Base-by-base conservation (phyloP, 1,140 invertebrate genomes). In the Sarcophaga peregrina region DNA sequence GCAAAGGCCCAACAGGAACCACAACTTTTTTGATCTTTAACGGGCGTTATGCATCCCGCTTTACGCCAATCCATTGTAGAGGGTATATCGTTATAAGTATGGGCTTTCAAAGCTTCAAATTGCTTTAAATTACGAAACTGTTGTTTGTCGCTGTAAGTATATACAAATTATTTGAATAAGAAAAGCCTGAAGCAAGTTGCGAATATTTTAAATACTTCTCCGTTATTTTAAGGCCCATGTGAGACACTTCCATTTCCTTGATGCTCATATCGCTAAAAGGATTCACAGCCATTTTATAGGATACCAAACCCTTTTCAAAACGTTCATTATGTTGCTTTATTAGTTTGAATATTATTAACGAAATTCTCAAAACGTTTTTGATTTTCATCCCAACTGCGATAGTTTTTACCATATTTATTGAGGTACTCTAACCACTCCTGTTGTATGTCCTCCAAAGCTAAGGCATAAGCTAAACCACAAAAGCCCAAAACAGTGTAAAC, bases 1-100 rank as follows among this genome's bases (percentile, higher is more conserved):
- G 96, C 96, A 92, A 99, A 98, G 83, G 97, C 94, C 97, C 97
- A 99, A 92, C 97, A 98, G 7, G 96, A 97, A 83, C 97, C 97
- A 91, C 98, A 99, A 87, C 95, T 93, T 80, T 95, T 96, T 93
- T 99, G 98, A 92, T 99, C 95, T 91, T 99, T 99, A 52, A 99
- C 93, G 1, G 92, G 92, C 25, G 97, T 99, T n/a, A 99, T 97
- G 84, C 95, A 96, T 58, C 97, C 97, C 83, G 95, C 91, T 74
- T 92, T 87, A 86, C 96, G 93, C 98, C 98, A 99, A 91, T 99
- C 97, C 83, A 98, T 94, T 13, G 90, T 83, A 17, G 92, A 90
- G 11, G 97, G 96, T 48, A 97, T 58, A 83, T 8, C 2, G 92
- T 88, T 50, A 96, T 93, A 91, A 96, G 93, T 15, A 93, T 94